Evolutionary conservation across 2,888 invertebrate species (phyloP).

Genomic region (Stegana nigrithorax): DNA sequence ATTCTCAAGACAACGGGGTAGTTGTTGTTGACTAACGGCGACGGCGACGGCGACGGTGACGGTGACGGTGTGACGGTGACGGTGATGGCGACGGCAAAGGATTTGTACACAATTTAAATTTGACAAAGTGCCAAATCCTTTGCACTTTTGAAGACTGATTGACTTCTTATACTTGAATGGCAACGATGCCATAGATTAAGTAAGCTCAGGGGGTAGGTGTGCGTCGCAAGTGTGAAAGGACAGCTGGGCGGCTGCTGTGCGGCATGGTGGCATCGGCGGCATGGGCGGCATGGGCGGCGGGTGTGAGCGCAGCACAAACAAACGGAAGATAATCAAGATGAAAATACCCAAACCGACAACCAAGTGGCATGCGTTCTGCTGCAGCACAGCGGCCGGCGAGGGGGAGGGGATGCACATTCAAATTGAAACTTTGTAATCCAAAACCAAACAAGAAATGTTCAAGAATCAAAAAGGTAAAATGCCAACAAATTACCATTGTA

Average conservation of each 20-base stretch:
- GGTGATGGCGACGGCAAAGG: constrained; percentile 8
- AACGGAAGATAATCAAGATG: constrained; percentile 64
- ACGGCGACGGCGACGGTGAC: constrained; percentile 11
- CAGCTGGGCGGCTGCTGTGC: no score
- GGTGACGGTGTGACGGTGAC: not conserved
- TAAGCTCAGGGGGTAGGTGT: constrained; percentile 40
- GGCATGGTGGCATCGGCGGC: constrained; percentile 6
- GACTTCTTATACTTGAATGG: constrained; percentile 64
- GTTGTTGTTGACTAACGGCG: not conserved
- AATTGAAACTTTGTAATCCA: constrained; percentile 46
- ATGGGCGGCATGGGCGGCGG: constrained; percentile 14
- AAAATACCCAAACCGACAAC: constrained; percentile 51
- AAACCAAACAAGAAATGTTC: constrained; percentile 54
- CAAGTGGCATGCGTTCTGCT: constrained; percentile 22
- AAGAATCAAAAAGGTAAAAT: constrained; percentile 48
- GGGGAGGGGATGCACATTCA: constrained; percentile 3
- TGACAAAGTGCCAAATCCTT: constrained; percentile 63
- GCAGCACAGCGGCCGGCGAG: not conserved
- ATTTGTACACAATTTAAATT: constrained; percentile 50
- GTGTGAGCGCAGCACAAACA: constrained; percentile 36
- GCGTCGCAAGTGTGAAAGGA: constrained; percentile 22
- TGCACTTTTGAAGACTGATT: constrained; percentile 63
- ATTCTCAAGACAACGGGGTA: constrained; percentile 20
- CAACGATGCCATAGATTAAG: no score
- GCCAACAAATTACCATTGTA: constrained; percentile 42